These are phyloP conservation scores for Spheniscus mendiculus DNA, from an alignment of 2,113 vertebrate genomes.

Conservation along the genomic window DNA sequence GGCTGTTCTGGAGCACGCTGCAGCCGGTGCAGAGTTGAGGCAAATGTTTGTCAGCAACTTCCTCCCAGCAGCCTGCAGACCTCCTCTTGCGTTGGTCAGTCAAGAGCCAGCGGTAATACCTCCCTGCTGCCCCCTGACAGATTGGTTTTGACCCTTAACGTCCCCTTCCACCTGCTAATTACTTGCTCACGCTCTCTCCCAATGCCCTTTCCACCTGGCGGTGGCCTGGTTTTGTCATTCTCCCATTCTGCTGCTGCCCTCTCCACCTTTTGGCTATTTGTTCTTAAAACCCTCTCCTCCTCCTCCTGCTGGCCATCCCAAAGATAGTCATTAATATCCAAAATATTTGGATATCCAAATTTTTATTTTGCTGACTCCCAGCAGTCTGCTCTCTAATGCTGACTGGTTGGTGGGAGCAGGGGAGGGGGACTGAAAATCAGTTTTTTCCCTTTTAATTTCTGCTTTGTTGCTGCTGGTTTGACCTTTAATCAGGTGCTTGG, in stretches of 20 bases:
- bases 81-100: background rate
- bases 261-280: background rate
- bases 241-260: background rate
- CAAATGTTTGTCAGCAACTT: background rate
- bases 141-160: constrained; percentile 13
- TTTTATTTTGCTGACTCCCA: background rate
- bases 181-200: background rate
- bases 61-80: background rate
- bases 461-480: constrained; percentile 17
- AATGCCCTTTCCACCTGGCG: background rate
- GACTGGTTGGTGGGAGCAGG: background rate
- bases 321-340: background rate
- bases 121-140: background rate
- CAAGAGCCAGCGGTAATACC: background rate
- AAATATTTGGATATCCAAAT: background rate
- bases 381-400: background rate
- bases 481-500: constrained; percentile 43
- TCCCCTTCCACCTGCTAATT: constrained; percentile 38
- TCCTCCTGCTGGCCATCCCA: background rate
- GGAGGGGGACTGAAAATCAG: background rate
- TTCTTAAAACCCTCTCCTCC: background rate
- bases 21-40: background rate
- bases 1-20: background rate
- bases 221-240: constrained; percentile 27
- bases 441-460: constrained; percentile 24